Conservation (phyloP, 2,113 vertebrate genomes). For the Enhydra lutris region DNA sequence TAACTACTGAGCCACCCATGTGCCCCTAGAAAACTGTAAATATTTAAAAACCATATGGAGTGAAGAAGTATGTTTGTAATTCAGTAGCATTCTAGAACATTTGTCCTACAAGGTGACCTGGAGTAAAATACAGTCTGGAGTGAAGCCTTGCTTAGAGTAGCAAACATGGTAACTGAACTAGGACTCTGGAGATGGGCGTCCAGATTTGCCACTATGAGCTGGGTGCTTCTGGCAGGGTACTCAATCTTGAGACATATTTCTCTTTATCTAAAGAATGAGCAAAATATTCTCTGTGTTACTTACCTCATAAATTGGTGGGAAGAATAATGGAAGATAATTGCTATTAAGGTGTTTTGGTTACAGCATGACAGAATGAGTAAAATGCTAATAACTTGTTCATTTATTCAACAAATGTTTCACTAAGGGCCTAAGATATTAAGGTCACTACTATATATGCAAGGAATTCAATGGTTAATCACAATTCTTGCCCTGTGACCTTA, state of each 20-base stretch:
- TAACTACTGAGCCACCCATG: no score
- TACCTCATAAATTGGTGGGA: neutral
- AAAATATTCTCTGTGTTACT: no score
- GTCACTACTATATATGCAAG: neutral
- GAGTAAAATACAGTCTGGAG: neutral
- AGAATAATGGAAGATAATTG: neutral
- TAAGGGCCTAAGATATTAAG: neutral
- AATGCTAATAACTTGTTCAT: neutral
- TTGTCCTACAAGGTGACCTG: neutral
- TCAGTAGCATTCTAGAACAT: neutral
- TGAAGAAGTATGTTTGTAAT: neutral
- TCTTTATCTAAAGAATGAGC: neutral
- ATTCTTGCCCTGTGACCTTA: neutral
- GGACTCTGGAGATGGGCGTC: neutral
- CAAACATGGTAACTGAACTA: neutral
- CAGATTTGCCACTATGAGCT: neutral
- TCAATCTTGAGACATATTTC: neutral
- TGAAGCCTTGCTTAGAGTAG: neutral
- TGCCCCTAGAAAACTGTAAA: neutral
- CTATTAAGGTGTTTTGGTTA: neutral
- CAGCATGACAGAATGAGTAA: neutral
- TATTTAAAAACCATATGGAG: neutral
- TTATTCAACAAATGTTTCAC: neutral
- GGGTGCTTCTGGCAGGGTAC: no score
- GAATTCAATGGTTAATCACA: neutral